Percentiles rank a stretch among this genome's conserved stretches.
phyloP scores from a whole-genome alignment of 2,113 vertebrate genomes.

The Rynchops niger region DNA sequence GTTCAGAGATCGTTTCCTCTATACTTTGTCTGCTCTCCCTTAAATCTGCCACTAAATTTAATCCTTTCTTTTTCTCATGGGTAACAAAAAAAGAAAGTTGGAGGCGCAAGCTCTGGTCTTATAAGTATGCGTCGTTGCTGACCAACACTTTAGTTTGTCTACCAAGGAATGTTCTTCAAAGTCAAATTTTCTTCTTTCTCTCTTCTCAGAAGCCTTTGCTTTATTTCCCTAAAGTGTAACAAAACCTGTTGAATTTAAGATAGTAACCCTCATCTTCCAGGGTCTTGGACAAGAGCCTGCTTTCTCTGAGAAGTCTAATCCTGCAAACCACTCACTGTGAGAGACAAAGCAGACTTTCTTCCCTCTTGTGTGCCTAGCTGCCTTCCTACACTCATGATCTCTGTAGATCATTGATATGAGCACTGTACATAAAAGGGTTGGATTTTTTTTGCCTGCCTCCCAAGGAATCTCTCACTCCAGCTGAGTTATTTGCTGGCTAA shows the following conservation, averaged over 20 bases:
- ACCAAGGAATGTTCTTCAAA: not conserved
- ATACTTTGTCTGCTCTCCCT: not conserved
- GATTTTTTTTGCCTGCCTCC: not conserved
- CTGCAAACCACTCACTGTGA: not conserved
- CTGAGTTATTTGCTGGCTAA: not conserved
- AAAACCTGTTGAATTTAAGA: not conserved
- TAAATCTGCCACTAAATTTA: not conserved
- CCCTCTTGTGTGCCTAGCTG: not conserved
- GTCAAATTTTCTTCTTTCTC: not conserved
- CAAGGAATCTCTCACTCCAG: not conserved
- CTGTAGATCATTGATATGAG: not conserved
- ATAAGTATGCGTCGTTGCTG: fast-evolving
- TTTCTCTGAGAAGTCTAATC: not conserved
- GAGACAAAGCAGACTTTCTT: not conserved
- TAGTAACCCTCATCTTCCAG: not conserved
- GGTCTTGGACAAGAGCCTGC: not conserved
- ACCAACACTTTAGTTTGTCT: not conserved
- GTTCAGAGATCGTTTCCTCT: not conserved
- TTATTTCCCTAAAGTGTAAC: not conserved
- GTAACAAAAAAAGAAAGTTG: not conserved
- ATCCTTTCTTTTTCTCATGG: not conserved
- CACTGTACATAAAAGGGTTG: not conserved
- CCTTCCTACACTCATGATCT: not conserved
- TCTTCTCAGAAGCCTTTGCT: not conserved
- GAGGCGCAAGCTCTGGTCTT: not conserved